Conservation (phyloP, 2,888 invertebrate species). For the Lasioglossum leucozonium region DNA sequence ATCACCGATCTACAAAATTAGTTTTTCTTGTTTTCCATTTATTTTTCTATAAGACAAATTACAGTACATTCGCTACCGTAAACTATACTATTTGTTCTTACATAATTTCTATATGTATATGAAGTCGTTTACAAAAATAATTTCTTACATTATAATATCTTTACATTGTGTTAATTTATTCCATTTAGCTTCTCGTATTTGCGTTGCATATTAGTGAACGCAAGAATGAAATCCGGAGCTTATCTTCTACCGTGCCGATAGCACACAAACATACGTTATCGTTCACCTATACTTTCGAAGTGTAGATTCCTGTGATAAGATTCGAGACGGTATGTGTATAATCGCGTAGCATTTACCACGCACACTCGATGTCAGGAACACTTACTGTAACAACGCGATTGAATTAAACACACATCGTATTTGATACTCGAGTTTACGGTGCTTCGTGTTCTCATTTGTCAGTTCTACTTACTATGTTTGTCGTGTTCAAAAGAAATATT, state of each 20-base stretch:
- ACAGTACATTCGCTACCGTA: background rate
- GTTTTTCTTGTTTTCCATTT: background rate
- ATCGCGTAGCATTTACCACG: background rate
- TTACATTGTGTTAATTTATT: background rate
- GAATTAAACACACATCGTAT: background rate
- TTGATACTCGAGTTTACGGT: background rate
- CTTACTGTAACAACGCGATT: slow-evolving; percentile 32
- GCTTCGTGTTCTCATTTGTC: background rate
- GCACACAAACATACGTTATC: slow-evolving; percentile 21
- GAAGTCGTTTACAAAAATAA: background rate
- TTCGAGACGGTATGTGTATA: background rate
- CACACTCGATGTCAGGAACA: background rate
- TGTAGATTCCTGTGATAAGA: slow-evolving; percentile 13
- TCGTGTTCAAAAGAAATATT: slow-evolving; percentile 33
- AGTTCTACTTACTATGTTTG: slow-evolving; percentile 24
- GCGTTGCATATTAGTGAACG: background rate
- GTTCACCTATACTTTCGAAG: slow-evolving; percentile 5
- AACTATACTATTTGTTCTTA: background rate
- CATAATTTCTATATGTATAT: background rate
- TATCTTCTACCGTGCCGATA: slow-evolving; percentile 51
- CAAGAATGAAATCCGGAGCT: background rate
- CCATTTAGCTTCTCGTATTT: background rate
- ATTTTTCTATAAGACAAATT: background rate
- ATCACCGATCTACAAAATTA: background rate
- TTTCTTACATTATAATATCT: background rate